Base-by-base conservation (phyloP, 2,888 invertebrate genomes). In the Drosophila quasianomalipes region DNA sequence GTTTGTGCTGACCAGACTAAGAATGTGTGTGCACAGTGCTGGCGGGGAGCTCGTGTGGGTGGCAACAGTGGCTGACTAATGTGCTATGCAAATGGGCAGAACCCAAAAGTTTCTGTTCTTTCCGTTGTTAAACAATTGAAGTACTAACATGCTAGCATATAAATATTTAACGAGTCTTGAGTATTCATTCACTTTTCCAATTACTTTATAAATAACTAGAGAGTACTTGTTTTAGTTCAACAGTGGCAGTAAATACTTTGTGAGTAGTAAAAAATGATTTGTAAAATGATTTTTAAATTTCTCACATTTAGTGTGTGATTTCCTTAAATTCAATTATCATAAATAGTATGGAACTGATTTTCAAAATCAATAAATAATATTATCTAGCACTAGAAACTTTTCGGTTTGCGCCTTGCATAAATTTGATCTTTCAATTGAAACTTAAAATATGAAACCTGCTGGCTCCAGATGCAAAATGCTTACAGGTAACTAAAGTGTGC, bases 381-480 rank as follows among this genome's bases (percentile, higher is more conserved):
- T 39, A 14, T 14, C 0, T 30, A 5, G n/a, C 4, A 39, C 19
- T 39, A 57, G 73, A 73, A 61, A 73, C 60, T 72, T 54, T 53
- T 54, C 16, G 51, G 54, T 53, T n/a, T n/a, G 35, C 4, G 26
- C 41, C 19, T 35, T 19, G 57, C 61, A 19, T 19, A 9, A 39
- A 4, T 30, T 37, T 26, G 3, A 6, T 39, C 16, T 22, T 22
- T 31, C 28, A 53, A 41, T 12, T 53, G 26, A 44, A 51, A 52
- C n/a, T 37, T 10, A 52, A 49, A 35, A 35, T 22, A 59, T 37
- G 26, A 61, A 33, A 49, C 76, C 78, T 79, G 78, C 78, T 79
- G 78, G 76, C 66, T 51, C 47, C 70, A 69, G 37, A 65, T 73
- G 79, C 77, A 74, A 64, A 31, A 73, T 52, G 64, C 53, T 55